phyloP scores from a whole-genome alignment of 2,888 invertebrate genomes.

The Megalurothrips usitatus region DNA sequence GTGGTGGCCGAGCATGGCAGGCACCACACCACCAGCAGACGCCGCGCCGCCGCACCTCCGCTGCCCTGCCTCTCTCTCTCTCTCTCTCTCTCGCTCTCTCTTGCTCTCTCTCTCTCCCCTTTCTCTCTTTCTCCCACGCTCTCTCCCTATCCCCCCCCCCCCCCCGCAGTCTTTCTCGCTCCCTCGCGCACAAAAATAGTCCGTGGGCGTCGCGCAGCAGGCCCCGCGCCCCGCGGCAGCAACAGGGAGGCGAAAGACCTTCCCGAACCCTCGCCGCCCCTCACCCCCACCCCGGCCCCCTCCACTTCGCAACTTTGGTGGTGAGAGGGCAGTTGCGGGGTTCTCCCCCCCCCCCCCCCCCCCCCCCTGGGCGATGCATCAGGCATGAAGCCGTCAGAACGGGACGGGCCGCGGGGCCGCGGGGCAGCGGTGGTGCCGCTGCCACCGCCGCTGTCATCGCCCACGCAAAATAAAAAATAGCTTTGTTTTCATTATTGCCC shows the following conservation, averaged over 20 bases:
- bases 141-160: no score
- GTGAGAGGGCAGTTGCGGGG: not conserved
- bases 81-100: no score
- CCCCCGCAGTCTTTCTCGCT: no score
- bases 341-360: not conserved
- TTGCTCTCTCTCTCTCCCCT: no score
- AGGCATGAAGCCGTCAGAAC: no score
- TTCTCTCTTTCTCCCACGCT: no score
- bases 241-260: not conserved
- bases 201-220: not conserved
- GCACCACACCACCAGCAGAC: not conserved
- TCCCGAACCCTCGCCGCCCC: not conserved
- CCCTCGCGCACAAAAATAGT: slow-evolving; percentile 16
- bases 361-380: not conserved
- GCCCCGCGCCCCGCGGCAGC: not conserved
- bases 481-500: no score
- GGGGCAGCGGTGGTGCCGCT: no score
- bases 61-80: not conserved
- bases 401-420: no score
- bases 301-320: not conserved
- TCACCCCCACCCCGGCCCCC: not conserved
- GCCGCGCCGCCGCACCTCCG: not conserved
- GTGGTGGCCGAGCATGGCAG: not conserved
- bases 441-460: no score
- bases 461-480: no score